phyloP scores from a whole-genome alignment of 2,113 vertebrate species.

The Ailuropoda melanoleuca region DNA sequence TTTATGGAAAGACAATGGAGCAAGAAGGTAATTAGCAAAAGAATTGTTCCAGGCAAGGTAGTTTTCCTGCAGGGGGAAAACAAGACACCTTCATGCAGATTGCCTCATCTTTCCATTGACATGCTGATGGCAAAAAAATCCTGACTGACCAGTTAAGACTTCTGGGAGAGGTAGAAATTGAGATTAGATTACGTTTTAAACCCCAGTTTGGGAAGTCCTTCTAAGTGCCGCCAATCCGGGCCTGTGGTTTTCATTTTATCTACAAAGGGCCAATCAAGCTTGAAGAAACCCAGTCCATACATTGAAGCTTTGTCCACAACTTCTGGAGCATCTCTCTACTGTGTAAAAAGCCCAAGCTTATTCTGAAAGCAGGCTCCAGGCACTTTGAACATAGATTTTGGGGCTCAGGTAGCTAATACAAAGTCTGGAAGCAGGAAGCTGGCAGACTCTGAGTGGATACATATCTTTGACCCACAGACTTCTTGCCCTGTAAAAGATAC shows the following conservation, averaged over 20 bases:
- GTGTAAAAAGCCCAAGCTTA: not conserved
- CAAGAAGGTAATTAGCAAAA: not conserved
- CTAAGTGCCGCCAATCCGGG: not conserved
- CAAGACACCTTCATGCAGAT: not conserved
- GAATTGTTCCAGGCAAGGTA: not conserved
- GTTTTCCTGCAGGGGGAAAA: not conserved
- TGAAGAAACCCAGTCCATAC: fast-evolving
- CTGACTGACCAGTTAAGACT: not conserved
- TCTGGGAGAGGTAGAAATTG: not conserved
- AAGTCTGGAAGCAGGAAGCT: fast-evolving
- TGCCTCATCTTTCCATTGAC: not conserved
- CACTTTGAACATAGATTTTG: not conserved
- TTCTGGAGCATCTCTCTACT: not conserved
- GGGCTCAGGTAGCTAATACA: not conserved
- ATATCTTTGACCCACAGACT: too few species aligned
- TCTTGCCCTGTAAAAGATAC: too few species aligned
- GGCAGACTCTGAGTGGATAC: fast-evolving
- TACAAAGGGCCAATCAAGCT: not conserved
- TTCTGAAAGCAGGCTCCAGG: not conserved
- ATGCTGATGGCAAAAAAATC: not conserved
- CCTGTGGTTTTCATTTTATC: not conserved
- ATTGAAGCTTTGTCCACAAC: not conserved
- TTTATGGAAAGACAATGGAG: not conserved
- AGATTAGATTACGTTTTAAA: not conserved
- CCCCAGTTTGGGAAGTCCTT: not conserved